A percentile compares a stretch with the other conserved stretches of the same genome.
Conservation (phyloP, 2,888 invertebrate genomes). For the Cantharis lateralis region DNA sequence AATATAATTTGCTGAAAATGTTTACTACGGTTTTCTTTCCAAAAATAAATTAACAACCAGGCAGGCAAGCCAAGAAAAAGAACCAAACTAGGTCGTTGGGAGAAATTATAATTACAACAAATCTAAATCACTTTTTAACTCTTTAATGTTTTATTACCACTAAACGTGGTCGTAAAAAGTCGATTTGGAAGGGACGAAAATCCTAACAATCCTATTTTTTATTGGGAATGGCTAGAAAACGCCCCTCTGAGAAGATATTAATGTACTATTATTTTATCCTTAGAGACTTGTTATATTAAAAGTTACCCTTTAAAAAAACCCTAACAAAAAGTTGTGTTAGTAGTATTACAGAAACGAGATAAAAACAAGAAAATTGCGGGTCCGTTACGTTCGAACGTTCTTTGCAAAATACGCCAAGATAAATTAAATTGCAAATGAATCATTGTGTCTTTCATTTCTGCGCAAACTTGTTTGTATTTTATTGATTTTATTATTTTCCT, state of each 20-base stretch:
- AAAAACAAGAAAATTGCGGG: not conserved
- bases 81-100: not conserved
- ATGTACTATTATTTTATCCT: not conserved
- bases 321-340: not conserved
- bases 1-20: not conserved
- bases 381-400: not conserved
- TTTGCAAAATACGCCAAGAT: not conserved
- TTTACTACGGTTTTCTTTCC: not conserved
- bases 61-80: not conserved
- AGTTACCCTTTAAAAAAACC: not conserved
- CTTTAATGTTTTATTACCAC: slow-evolving; percentile 25
- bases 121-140: slow-evolving; percentile 10
- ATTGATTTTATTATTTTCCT: not conserved
- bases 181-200: slow-evolving; percentile 17
- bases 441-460: not conserved
- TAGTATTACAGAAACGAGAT: not conserved
- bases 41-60: not conserved
- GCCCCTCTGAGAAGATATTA: not conserved
- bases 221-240: not conserved
- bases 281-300: not conserved
- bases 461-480: not conserved
- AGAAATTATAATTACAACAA: slow-evolving; percentile 7
- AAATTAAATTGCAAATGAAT: not conserved
- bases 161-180: slow-evolving; percentile 15
- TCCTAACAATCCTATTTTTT: slow-evolving; percentile 20